Base-by-base conservation (phyloP, 2,113 vertebrate genomes). In the Brevimyrus niger region DNA sequence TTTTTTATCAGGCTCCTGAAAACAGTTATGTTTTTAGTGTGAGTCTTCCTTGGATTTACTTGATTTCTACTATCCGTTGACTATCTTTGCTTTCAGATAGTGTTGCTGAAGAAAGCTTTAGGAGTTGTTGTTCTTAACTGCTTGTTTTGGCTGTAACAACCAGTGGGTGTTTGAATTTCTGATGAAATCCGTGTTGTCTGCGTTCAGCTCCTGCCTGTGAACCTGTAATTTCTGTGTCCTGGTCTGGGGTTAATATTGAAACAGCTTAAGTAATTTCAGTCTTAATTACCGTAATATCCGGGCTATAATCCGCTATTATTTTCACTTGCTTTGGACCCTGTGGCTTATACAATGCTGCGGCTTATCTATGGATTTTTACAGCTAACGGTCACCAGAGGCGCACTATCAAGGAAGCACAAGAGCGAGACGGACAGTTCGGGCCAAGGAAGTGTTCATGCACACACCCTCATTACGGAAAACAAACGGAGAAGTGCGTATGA, bases 191-290 rank as follows among this genome's bases (percentile, higher is more conserved):
- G 51, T 83, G 50, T 51, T 5, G 76, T 89, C 82, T 58, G 76
- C 15, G 76, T 58, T 51, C 21, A 84, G 35, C 35, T 31, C 8
- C 53, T 50, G 69, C 27, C 11, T 76, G 31, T 38, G 31, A 38
- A 17, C 31, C 31, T 73, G n/a, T 73, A 15, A 73, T 31, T 35
- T 61, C 38, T 38, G 42, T 89, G 48, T 31, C 88, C 2, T 31
- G 76, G 80, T 48, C 50, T 42, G 83, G 31, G 27, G 50, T 89
- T 89, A 58, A 84, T 89, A 84, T 89, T 89, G 38, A 31, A 73
- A 73, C 9, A 35, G 11, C 2, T 76, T 76, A 80, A 80, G 4
- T 15, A 80, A 80, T 80, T 80, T 80, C 1, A 38, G 15, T 76
- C n/a, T 76, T 31, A 15, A 76, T 35, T 76, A n/a, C n/a, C n/a